Percentiles rank a stretch among this genome's conserved stretches.
phyloP scores from a whole-genome alignment of 2,113 vertebrate genomes.

The Xiphorhynchus elegans region DNA sequence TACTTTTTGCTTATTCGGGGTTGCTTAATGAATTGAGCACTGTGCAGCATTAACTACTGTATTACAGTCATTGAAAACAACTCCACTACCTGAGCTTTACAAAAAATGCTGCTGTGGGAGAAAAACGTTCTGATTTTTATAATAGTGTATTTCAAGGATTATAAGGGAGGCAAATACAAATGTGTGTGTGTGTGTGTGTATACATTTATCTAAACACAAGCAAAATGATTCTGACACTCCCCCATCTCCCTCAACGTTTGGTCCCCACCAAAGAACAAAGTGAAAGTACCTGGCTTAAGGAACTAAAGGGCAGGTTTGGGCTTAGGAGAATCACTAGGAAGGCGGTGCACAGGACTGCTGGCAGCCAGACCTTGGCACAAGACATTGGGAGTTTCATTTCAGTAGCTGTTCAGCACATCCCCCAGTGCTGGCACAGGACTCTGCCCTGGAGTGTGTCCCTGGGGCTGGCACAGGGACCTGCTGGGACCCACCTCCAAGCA shows the following conservation, averaged over 20 bases:
- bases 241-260: not conserved
- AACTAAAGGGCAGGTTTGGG: not conserved
- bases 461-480: not conserved
- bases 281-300: not conserved
- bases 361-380: not conserved
- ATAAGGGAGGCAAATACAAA: not conserved
- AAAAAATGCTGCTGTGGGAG: conserved; percentile 13
- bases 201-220: not conserved
- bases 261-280: not conserved
- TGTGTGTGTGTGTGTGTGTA: not conserved
- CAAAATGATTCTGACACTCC: not conserved
- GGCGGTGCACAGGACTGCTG: not conserved
- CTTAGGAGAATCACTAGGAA: not conserved
- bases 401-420: conserved; percentile 48
- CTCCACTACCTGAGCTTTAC: not conserved
- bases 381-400: conserved; percentile 41
- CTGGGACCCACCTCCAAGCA: not conserved
- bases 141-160: not conserved
- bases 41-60: conserved; percentile 24
- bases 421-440: not conserved
- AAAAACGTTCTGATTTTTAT: conserved; percentile 19
- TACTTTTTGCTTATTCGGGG: not conserved
- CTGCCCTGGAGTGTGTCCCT: not conserved
- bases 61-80: conserved; percentile 17
- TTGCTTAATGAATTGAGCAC: conserved; percentile 18